Conservation (phyloP, 2,888 invertebrate species). For the Nycteola revayana region DNA sequence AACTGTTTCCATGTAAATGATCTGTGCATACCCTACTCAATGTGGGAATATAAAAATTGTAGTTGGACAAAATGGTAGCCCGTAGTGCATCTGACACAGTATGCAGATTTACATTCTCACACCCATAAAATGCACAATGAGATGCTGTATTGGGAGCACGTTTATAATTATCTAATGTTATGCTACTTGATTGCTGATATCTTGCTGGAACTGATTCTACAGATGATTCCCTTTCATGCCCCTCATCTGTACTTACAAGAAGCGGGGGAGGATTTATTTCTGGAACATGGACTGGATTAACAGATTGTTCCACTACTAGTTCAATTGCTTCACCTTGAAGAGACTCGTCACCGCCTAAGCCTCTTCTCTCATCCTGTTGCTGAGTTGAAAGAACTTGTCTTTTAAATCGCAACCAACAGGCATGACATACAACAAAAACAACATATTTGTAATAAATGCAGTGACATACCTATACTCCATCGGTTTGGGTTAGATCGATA, state of each 20-base stretch:
- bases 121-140: slow-evolving; percentile 14
- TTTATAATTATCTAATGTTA: slow-evolving; percentile 8
- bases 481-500: no score
- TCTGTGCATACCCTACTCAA: slow-evolving; percentile 5
- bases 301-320: slow-evolving; percentile 6
- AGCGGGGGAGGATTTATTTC: not conserved
- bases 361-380: no score
- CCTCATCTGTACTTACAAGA: not conserved
- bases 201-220: slow-evolving; percentile 7
- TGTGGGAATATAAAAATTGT: slow-evolving; percentile 6
- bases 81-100: slow-evolving; percentile 4
- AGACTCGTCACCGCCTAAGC: not conserved
- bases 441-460: slow-evolving; percentile 4
- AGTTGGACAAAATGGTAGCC: slow-evolving; percentile 3
- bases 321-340: not conserved
- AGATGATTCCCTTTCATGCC: not conserved
- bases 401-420: slow-evolving; percentile 12
- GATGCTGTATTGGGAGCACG: slow-evolving; percentile 14
- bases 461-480: no score
- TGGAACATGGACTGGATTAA: slow-evolving; percentile 1
- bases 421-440: slow-evolving; percentile 13
- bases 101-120: slow-evolving; percentile 6
- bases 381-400: no score
- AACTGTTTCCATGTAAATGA: slow-evolving; percentile 6
- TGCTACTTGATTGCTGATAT: no score